These are phyloP conservation scores for Hanleya hanleyi DNA, from an alignment of 2,888 invertebrate genomes.

Conservation along the genomic window DNA sequence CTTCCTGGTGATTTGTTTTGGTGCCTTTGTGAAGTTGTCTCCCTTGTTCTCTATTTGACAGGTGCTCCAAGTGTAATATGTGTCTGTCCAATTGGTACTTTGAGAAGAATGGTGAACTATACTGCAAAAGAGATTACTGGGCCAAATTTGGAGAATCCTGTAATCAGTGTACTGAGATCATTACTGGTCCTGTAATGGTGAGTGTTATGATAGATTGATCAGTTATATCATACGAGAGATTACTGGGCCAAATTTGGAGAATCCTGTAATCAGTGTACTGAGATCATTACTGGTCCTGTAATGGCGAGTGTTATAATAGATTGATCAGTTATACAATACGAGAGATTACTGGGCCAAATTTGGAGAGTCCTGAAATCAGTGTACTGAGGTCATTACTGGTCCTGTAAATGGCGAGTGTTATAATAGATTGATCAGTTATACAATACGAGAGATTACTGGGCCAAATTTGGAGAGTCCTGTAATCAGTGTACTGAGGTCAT, in stretches of 20 bases:
- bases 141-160: constrained; percentile 90
- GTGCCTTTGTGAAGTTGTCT: too few relatives aligned
- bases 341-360: too few relatives aligned
- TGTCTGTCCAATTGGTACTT: constrained; percentile 92
- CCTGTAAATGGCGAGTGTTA: too few relatives aligned
- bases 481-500: too few relatives aligned
- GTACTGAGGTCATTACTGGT: too few relatives aligned
- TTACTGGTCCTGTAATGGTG: constrained; percentile 92
- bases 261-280: constrained; percentile 90
- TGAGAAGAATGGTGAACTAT: constrained; percentile 90
- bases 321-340: background rate
- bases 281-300: constrained; percentile 90
- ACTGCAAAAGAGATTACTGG: constrained; percentile 93
- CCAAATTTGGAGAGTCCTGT: too few relatives aligned
- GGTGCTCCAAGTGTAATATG: constrained; percentile 93
- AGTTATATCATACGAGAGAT: constrained; percentile 80
- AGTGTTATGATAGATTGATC: constrained; percentile 23
- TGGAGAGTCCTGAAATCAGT: too few relatives aligned
- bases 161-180: constrained; percentile 89
- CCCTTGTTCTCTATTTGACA: constrained; percentile 70
- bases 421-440: too few relatives aligned
- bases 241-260: constrained; percentile 92
- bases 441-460: too few relatives aligned
- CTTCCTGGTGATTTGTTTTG: too few relatives aligned
- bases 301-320: constrained; percentile 79